phyloP scores from a whole-genome alignment of 2,797 vertebrate species.

The Spatula clypeata region DNA sequence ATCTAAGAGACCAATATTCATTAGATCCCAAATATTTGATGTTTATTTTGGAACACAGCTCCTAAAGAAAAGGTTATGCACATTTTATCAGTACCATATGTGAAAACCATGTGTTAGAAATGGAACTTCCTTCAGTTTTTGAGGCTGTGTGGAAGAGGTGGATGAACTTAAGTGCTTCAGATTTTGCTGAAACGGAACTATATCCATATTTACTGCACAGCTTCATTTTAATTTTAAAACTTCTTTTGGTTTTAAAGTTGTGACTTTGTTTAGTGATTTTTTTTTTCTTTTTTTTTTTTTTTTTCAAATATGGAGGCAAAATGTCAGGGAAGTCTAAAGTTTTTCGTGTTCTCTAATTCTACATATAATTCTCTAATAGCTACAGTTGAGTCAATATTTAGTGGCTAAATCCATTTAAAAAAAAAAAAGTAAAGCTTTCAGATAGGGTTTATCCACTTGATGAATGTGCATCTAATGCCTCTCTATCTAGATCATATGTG shows the following conservation, averaged over 20 bases:
- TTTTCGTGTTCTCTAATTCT: background rate
- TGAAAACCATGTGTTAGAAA: too few relatives aligned
- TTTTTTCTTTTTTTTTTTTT: too few relatives aligned
- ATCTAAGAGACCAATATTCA: background rate
- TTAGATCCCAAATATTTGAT: background rate
- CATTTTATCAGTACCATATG: too few relatives aligned
- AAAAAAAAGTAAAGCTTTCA: background rate
- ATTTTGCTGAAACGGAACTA: too few relatives aligned
- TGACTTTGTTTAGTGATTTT: background rate
- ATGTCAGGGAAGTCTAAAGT: background rate
- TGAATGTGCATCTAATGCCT: background rate
- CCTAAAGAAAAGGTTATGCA: too few relatives aligned
- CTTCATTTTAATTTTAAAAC: background rate
- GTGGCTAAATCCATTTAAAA: fast-evolving
- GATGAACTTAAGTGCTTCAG: too few relatives aligned
- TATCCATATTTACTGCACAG: background rate
- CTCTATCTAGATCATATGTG: background rate
- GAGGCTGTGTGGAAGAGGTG: too few relatives aligned
- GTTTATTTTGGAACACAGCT: too few relatives aligned
- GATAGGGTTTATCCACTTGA: background rate
- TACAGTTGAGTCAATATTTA: background rate
- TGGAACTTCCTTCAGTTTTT: too few relatives aligned
- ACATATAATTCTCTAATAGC: too few relatives aligned
- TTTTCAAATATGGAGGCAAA: too few relatives aligned
- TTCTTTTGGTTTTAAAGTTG: background rate